Conservation (phyloP, 2,113 vertebrate genomes). For the Gracilinanus agilis region DNA sequence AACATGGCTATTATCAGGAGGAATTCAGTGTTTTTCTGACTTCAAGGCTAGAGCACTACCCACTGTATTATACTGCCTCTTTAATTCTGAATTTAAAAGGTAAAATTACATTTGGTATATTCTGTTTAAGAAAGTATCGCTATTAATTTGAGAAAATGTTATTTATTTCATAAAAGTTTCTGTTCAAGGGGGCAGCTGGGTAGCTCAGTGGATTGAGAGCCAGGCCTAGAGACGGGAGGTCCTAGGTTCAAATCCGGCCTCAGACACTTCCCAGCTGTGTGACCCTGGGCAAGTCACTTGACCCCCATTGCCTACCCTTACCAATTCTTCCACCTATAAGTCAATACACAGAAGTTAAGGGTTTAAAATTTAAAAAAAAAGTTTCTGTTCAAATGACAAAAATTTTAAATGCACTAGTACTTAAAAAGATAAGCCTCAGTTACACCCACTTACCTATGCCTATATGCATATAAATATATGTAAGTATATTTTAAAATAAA, state of each 20-base stretch:
- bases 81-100: not conserved
- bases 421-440: constrained; percentile 8
- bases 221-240: too few relatives aligned
- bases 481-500: not conserved
- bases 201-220: too few relatives aligned
- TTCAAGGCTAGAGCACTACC: not conserved
- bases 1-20: not conserved
- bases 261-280: too few relatives aligned
- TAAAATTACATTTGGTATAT: not conserved
- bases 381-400: constrained; percentile 28
- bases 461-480: too few relatives aligned
- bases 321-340: too few relatives aligned
- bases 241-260: too few relatives aligned
- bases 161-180: not conserved
- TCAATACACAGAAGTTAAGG: too few relatives aligned
- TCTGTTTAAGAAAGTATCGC: not conserved
- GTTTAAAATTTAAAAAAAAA: too few relatives aligned
- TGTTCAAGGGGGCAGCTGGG: too few relatives aligned
- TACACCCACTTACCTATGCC: not conserved
- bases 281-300: too few relatives aligned
- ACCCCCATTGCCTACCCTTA: too few relatives aligned
- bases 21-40: not conserved
- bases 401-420: not conserved
- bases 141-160: not conserved
- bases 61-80: not conserved